Evolutionary conservation across 2,888 invertebrate species (phyloP), one percentile per base, ranked within the genome.

Genomic region (Cosmia trapezina): DNA sequence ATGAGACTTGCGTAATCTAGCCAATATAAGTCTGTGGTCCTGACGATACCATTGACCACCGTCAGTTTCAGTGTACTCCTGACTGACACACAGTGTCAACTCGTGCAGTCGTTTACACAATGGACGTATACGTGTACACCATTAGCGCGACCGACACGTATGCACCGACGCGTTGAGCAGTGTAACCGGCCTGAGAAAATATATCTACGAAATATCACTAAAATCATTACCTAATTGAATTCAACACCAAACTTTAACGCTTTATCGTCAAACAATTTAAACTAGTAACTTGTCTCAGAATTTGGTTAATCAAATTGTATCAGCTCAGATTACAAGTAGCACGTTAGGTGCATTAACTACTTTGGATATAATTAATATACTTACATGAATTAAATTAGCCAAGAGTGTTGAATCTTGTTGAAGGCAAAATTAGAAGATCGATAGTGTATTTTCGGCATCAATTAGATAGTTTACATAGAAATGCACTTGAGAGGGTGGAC

Each of bases 371-470:
- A 76, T 77, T 77, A 66, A 64, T 70, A 68, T 71, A n/a, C n/a
- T n/a, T n/a, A 72, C 66, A 83, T 75, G 67, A 81, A 83, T 82
- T 80, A 60, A 78, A 83, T 85, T 82, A 70, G 47, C 17, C 43
- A 45, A 60, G 53, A 75, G 63, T 73, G 73, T 57, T 37, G 22
- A 69, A 73, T 75, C 41, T 61, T 73, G 68, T 76, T 54, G 6
- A 49, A 57, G 19, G 7, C 45, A 14, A 28, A 22, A 70, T 12
- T 67, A 19, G 53, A 71, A 51, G 19, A 62, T 56, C 57, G 12
- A 69, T 70, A 70, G 1, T 51, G 51, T 65, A 66, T 69, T 70
- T 75, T 49, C 6, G 22, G 54, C 11, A 33, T 22, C 28, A 28
- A 60, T 64, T 67, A 12, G 12, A 63, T 56, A 56, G 33, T 63